Conservation (phyloP, 2,113 vertebrate genomes). For the Burhinus oedicnemus region DNA sequence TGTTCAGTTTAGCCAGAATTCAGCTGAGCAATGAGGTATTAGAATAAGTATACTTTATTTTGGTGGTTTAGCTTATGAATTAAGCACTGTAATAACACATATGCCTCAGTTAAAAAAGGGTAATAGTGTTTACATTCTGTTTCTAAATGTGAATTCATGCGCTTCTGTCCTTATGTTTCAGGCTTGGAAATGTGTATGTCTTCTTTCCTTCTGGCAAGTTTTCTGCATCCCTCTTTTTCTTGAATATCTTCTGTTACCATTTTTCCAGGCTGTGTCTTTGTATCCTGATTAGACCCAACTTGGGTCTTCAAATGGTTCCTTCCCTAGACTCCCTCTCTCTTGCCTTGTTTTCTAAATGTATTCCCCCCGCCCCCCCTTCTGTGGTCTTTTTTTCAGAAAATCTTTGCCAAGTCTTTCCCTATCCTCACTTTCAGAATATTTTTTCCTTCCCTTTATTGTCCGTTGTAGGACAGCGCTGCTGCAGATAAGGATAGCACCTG, state of each 20-base stretch:
- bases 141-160: not conserved
- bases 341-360: not conserved
- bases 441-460: not conserved
- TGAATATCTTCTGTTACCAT: not conserved
- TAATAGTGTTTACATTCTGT: not conserved
- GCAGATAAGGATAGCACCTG: slow-evolving; percentile 16
- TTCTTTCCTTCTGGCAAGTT: not conserved
- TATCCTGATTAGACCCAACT: not conserved
- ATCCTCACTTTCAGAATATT: not conserved
- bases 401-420: not conserved
- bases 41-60: not conserved
- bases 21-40: not conserved
- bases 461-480: not conserved
- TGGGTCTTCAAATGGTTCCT: not conserved
- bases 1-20: not conserved
- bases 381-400: not conserved
- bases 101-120: not conserved
- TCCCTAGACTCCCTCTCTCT: not conserved
- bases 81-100: not conserved
- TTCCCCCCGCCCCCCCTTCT: not conserved
- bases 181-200: not conserved
- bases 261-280: not conserved
- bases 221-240: not conserved
- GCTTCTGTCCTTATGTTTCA: not conserved
- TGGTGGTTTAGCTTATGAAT: not conserved